These are phyloP conservation scores for Gavia stellata DNA, from an alignment of 2,113 vertebrate genomes.

Conservation along the genomic window DNA sequence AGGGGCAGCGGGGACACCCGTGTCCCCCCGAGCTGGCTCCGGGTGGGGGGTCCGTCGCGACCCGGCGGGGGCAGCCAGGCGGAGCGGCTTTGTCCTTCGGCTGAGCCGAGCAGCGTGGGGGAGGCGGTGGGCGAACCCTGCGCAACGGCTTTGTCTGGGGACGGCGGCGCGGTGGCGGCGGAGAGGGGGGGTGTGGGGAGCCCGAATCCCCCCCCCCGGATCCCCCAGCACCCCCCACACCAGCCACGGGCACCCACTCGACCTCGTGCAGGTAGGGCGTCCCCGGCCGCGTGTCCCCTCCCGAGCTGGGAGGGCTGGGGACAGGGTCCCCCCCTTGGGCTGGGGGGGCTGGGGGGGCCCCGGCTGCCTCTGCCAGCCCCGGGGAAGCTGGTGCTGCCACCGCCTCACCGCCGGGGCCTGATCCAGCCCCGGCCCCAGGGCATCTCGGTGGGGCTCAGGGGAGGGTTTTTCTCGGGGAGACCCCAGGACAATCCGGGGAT, in stretches of 20 bases:
- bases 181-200: neutral
- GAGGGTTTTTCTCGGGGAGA: neutral
- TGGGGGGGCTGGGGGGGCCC: neutral
- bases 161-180: neutral
- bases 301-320: neutral
- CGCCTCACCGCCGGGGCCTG: accelerated
- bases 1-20: neutral
- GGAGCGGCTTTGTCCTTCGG: conserved; percentile 35
- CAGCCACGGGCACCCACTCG: accelerated
- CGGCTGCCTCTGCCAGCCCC: neutral
- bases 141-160: conserved; percentile 38
- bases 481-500: neutral
- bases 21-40: neutral
- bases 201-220: neutral
- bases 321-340: too few relatives aligned
- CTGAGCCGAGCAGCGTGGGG: neutral
- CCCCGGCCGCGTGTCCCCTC: neutral
- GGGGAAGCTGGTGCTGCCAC: neutral
- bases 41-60: neutral
- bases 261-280: neutral
- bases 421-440: neutral
- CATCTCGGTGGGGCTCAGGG: neutral
- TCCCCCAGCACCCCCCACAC: neutral
- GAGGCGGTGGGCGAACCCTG: neutral
- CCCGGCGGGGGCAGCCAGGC: neutral